phyloP scores from a whole-genome alignment of 1,140 invertebrate genomes.

The Lasaia peninsularis region DNA sequence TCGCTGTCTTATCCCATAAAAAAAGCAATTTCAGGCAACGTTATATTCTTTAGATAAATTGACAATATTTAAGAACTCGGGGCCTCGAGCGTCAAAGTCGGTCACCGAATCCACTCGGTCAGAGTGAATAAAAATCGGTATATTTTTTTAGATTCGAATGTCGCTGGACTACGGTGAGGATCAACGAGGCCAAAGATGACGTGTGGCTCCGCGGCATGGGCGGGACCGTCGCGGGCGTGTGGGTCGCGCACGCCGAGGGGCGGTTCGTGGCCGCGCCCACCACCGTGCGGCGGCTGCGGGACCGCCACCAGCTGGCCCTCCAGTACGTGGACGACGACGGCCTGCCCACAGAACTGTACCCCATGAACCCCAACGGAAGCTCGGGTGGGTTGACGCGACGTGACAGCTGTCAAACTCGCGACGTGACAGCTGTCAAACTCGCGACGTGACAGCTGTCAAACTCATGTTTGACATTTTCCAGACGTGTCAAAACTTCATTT shows the following conservation, averaged over 20 bases:
- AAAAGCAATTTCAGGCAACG: too few species aligned
- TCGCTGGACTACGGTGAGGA: conserved; percentile 90
- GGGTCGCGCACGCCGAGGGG: conserved; percentile 98
- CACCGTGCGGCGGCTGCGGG: conserved; percentile 78
- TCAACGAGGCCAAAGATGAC: conserved; percentile 80
- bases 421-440: too few species aligned
- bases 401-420: too few species aligned
- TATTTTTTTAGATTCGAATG: conserved; percentile 82
- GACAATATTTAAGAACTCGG: too few species aligned
- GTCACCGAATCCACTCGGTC: too few species aligned
- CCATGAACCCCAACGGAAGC: conserved; percentile 96
- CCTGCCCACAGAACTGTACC: conserved; percentile 87
- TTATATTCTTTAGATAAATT: too few species aligned
- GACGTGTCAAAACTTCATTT: too few species aligned
- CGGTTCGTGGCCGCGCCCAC: conserved; percentile 75
- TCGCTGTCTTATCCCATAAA: too few species aligned
- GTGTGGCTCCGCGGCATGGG: conserved; percentile 95
- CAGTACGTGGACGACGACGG: conserved; percentile 91
- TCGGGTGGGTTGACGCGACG: conserved; percentile 78
- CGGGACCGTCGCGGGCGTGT: conserved; percentile 90
- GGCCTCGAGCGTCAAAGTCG: too few species aligned
- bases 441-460: too few species aligned
- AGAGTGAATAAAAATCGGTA: too few species aligned
- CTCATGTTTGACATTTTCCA: too few species aligned
- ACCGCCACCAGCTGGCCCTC: conserved; percentile 84